Evolutionary conservation across 2,888 invertebrate genomes (phyloP).

Genomic region (Mythimna vitellina): DNA sequence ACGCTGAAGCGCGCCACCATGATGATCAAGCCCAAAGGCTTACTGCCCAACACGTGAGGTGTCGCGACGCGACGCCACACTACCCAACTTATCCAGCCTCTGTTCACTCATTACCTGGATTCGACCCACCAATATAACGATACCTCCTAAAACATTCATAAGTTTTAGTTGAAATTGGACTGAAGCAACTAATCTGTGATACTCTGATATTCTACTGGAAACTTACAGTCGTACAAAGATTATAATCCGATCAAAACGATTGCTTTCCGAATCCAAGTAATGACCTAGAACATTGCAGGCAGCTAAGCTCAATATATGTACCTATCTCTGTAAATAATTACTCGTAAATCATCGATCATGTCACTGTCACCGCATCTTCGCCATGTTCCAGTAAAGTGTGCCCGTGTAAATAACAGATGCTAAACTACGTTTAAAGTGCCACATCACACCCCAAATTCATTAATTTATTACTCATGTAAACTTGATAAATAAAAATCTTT

Average conservation of each 20-base stretch:
- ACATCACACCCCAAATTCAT: slow-evolving; percentile 86
- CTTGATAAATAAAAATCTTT: slow-evolving; percentile 82
- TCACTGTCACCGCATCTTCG: slow-evolving; percentile 69
- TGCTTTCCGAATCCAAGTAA: slow-evolving; percentile 79
- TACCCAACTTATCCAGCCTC: slow-evolving; percentile 74
- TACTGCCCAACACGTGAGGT: slow-evolving; percentile 87
- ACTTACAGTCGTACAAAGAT: slow-evolving; percentile 40
- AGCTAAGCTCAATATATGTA: slow-evolving; percentile 80
- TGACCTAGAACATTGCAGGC: slow-evolving; percentile 81
- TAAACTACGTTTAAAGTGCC: slow-evolving; percentile 78
- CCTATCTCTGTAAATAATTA: slow-evolving; percentile 83
- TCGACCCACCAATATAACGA: slow-evolving; percentile 61
- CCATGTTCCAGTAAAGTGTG: slow-evolving; percentile 62
- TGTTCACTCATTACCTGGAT: slow-evolving; percentile 86
- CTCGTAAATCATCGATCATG: slow-evolving; percentile 70
- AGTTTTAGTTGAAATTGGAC: slow-evolving; percentile 60
- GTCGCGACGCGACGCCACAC: slow-evolving; percentile 51
- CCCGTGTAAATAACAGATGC: slow-evolving; percentile 80
- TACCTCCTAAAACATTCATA: slow-evolving; percentile 28
- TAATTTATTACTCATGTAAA: slow-evolving; percentile 89
- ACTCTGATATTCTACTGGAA: slow-evolving; percentile 48
- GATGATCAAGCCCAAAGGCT: slow-evolving; percentile 97
- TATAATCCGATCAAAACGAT: slow-evolving; percentile 39
- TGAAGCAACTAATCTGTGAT: slow-evolving; percentile 67
- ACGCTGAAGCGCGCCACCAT: slow-evolving; percentile 96